phyloP scores from a whole-genome alignment of 2,113 vertebrate species.

The Nerophis lumbriciformis region DNA sequence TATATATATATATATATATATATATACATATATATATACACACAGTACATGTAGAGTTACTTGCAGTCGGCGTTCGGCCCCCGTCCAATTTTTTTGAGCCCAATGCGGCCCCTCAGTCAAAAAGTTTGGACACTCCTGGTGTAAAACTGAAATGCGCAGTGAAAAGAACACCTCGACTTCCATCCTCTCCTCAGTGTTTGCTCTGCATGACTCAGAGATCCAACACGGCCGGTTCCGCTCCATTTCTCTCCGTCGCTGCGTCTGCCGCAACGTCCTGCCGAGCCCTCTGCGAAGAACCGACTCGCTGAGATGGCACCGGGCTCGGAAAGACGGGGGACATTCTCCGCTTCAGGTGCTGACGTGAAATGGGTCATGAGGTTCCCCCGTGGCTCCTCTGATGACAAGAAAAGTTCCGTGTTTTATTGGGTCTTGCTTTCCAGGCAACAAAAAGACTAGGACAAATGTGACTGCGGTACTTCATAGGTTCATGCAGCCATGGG shows the following conservation, averaged over 20 bases:
- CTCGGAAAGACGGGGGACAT: neutral
- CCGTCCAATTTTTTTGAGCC: no score
- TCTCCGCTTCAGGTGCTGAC: neutral
- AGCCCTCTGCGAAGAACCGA: neutral
- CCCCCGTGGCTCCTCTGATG: neutral
- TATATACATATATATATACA: no score
- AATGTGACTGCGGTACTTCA: no score
- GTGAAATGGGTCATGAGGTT: conserved; percentile 2
- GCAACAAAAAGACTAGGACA: neutral
- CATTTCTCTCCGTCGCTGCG: neutral
- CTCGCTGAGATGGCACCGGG: neutral
- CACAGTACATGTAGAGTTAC: no score
- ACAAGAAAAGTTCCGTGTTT: neutral
- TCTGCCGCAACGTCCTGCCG: neutral
- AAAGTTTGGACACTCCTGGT: no score
- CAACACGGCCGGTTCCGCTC: conserved; percentile 1
- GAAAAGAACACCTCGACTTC: neutral
- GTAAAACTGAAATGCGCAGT: neutral
- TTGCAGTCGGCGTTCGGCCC: no score
- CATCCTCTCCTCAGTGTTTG: neutral
- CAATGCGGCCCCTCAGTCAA: no score
- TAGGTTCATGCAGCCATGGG: no score
- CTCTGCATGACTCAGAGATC: neutral
- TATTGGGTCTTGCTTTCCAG: neutral
- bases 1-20: no score